Conservation (phyloP, 2,797 vertebrate genomes). For the Sparus aurata region DNA sequence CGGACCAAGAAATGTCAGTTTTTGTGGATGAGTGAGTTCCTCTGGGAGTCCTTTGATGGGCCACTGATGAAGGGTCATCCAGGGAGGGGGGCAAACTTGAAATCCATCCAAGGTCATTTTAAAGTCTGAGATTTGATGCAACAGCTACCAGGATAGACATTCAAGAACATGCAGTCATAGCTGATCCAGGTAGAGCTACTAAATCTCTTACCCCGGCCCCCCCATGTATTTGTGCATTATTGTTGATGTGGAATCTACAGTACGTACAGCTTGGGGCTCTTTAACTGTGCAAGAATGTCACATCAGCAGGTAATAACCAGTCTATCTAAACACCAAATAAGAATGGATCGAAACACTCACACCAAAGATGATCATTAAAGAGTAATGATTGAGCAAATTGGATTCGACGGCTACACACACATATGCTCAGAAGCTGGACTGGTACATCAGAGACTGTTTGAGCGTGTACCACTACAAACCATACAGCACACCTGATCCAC, state of each 20-base stretch:
- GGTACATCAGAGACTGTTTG: background rate
- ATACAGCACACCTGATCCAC: background rate
- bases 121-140: background rate
- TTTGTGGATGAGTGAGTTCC: constrained; percentile 2
- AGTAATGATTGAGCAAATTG: too few species aligned
- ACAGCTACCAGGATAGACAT: background rate
- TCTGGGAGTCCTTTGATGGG: background rate
- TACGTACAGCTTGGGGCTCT: background rate
- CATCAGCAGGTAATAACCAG: background rate
- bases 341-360: background rate
- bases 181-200: background rate
- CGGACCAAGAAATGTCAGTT: background rate
- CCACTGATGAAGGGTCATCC: constrained; percentile 3
- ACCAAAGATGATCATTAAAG: background rate
- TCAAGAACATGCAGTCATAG: background rate
- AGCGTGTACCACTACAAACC: background rate
- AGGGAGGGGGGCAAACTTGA: background rate
- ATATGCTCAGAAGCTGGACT: background rate
- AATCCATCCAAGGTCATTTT: background rate
- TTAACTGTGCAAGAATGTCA: background rate
- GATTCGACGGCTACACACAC: too few species aligned
- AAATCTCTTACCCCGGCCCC: background rate
- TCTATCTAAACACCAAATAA: background rate
- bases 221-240: background rate
- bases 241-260: background rate